Conservation (phyloP, 2,113 vertebrate species). For the Nipponia nippon region DNA sequence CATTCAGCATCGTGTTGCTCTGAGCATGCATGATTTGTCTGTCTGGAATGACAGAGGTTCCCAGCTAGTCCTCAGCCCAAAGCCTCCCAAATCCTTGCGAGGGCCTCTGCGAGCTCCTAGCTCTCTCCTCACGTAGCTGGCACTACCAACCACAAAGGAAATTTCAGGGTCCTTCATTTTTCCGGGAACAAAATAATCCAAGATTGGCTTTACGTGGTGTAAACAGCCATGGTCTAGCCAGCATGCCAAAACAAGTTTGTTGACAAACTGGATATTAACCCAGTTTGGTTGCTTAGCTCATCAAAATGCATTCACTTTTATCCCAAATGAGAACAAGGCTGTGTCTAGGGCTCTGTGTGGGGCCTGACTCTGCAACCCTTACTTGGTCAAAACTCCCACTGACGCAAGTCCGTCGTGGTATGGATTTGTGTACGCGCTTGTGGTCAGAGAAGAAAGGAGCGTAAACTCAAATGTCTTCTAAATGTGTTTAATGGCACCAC, state of each 20-base stretch:
- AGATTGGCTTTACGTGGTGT: neutral
- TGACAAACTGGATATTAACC: conserved; percentile 56
- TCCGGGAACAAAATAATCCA: neutral
- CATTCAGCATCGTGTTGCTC: neutral
- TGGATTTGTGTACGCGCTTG: neutral
- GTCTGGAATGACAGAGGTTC: neutral
- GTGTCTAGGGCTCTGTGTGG: neutral
- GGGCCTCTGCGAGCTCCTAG: neutral
- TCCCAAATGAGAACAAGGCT: neutral
- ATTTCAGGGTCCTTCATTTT: neutral
- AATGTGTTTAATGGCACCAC: neutral
- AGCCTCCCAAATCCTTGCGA: neutral
- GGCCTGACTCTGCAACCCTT: neutral
- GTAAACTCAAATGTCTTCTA: neutral
- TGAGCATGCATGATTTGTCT: neutral
- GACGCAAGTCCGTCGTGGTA: neutral
- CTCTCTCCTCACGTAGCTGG: neutral
- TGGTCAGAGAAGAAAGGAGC: neutral
- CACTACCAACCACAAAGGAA: neutral
- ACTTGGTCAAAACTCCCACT: neutral
- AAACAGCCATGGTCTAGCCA: neutral
- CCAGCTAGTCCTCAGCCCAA: neutral
- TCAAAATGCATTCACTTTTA: conserved; percentile 28
- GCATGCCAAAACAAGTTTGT: conserved; percentile 39
- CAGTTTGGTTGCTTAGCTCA: conserved; percentile 34